Conservation (phyloP, 2,113 vertebrate genomes). For the Syrrhaptes paradoxus region DNA sequence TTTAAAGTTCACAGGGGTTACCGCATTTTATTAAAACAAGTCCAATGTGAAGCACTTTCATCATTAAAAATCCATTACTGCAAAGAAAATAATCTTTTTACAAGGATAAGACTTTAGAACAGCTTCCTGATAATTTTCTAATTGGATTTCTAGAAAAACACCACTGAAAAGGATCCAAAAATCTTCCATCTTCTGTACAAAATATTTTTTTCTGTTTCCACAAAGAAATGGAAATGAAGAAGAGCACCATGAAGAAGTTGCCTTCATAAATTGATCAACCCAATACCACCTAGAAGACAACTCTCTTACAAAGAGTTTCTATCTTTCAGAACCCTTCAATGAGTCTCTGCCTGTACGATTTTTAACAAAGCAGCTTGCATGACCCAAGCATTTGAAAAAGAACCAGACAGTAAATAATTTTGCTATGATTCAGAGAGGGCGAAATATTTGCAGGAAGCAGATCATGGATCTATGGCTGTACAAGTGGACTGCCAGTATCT, state of each 20-base stretch:
- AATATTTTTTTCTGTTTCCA: not conserved
- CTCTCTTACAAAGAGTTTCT: not conserved
- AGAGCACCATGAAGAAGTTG: not conserved
- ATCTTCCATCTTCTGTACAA: not conserved
- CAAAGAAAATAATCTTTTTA: not conserved
- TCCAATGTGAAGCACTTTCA: not conserved
- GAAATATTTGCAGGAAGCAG: slow-evolving; percentile 11
- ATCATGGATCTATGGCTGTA: not conserved
- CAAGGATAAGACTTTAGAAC: not conserved
- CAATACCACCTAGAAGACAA: not conserved
- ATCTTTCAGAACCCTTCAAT: not conserved
- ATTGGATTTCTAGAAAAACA: not conserved
- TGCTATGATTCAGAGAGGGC: not conserved
- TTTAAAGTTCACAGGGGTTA: not conserved
- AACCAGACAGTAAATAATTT: not conserved
- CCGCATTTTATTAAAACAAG: not conserved
- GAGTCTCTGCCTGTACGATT: not conserved
- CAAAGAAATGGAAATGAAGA: not conserved
- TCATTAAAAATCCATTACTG: not conserved
- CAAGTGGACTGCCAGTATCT: not conserved
- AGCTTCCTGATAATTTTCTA: not conserved
- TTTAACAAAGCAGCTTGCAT: not conserved
- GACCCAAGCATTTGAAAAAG: not conserved
- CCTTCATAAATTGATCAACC: not conserved
- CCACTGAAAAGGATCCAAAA: not conserved